Percentiles rank a stretch among this genome's conserved stretches.
Conservation (phyloP, 2,888 invertebrate species). For the Torymus tubicola region DNA sequence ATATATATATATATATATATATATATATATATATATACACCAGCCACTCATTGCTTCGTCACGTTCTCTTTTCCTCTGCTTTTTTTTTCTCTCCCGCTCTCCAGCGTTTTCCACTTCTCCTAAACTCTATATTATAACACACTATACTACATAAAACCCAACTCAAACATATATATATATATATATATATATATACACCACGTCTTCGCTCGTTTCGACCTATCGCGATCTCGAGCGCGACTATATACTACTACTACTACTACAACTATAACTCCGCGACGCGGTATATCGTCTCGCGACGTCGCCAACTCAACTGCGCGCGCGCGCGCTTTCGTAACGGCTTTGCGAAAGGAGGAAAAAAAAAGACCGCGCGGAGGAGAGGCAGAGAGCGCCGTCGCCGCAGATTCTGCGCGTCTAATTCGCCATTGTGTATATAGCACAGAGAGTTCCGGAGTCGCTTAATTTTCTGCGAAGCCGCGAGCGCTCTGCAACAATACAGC, state of each 20-base stretch:
- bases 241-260: too few relatives aligned
- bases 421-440: not conserved
- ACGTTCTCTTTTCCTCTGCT: too few relatives aligned
- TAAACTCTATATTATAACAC: too few relatives aligned
- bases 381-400: not conserved
- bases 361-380: not conserved
- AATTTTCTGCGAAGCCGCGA: not conserved
- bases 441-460: not conserved
- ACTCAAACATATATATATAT: too few relatives aligned
- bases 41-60: too few relatives aligned
- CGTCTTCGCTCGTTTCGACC: not conserved
- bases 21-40: too few relatives aligned
- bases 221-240: constrained; percentile 18
- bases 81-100: too few relatives aligned
- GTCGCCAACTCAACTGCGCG: not conserved
- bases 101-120: too few relatives aligned
- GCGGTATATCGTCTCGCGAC: too few relatives aligned
- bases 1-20: too few relatives aligned
- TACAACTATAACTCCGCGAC: too few relatives aligned
- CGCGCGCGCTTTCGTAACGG: constrained; percentile 23
- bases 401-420: not conserved
- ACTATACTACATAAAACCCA: too few relatives aligned
- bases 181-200: not conserved
- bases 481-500: not conserved
- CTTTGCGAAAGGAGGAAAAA: constrained; percentile 8